A percentile compares a stretch with the other conserved stretches of the same genome.
Evolutionary conservation across 2,888 invertebrate genomes (phyloP).

Genomic region (Aphrophora alni): DNA sequence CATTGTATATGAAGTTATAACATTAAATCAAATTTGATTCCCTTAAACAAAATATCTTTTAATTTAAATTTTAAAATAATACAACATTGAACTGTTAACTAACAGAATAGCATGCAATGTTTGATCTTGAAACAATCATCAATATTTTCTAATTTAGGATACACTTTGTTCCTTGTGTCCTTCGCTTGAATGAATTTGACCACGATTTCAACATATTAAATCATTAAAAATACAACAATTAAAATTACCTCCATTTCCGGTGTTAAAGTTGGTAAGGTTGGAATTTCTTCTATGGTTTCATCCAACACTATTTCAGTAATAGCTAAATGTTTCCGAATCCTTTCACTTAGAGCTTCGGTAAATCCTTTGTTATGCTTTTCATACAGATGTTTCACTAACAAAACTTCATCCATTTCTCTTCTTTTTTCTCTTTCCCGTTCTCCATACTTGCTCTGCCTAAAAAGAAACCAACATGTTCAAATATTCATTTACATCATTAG

Average conservation of each 20-base stretch:
- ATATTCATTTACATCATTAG: not conserved
- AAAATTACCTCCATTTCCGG: slow-evolving; percentile 67
- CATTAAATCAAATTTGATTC: no score
- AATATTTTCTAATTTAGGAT: no score
- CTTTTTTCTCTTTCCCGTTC: slow-evolving; percentile 58
- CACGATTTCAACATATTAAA: no score
- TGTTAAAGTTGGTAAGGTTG: slow-evolving; percentile 68
- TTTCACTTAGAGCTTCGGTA: slow-evolving; percentile 55
- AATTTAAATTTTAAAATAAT: no score
- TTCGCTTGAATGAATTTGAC: no score
- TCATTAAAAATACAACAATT: not conserved
- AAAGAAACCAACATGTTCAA: slow-evolving; percentile 47
- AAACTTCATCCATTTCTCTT: slow-evolving; percentile 54
- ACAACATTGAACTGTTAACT: no score
- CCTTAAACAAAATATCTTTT: no score
- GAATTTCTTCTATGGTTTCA: slow-evolving; percentile 60
- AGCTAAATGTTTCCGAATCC: slow-evolving; percentile 57
- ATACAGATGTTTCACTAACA: slow-evolving; percentile 52
- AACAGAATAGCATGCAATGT: no score
- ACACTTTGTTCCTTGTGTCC: no score
- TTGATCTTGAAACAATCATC: no score
- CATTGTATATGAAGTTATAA: no score
- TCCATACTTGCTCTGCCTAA: slow-evolving; percentile 52
- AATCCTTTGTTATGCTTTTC: slow-evolving; percentile 55
- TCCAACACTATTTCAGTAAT: slow-evolving; percentile 59